These are phyloP conservation scores for Bombus affinis DNA, from an alignment of 1,140 invertebrate species.

Conservation along the genomic window DNA sequence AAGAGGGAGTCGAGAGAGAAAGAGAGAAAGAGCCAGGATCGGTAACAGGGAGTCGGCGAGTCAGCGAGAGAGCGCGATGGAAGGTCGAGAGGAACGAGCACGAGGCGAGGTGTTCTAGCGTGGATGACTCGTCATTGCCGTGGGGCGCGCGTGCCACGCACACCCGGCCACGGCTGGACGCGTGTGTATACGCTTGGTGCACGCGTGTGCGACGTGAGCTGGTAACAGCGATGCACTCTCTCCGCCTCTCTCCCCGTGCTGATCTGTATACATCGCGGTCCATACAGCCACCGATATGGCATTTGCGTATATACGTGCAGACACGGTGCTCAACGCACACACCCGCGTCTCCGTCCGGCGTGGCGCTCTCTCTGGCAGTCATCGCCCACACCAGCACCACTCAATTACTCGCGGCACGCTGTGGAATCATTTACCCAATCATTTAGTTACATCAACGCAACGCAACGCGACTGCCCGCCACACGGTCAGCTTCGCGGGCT, in stretches of 20 bases:
- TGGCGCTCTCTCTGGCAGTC: constrained; percentile 74
- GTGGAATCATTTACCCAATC: constrained; percentile 84
- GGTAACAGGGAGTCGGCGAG: constrained; percentile 39
- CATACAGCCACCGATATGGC: constrained; percentile 26
- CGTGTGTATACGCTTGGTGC: constrained; percentile 14
- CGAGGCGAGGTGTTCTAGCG: constrained; percentile 80
- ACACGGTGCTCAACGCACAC: background rate
- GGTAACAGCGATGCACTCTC: constrained; percentile 55
- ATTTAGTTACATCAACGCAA: constrained; percentile 83
- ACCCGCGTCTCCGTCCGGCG: background rate
- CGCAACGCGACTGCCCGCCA: constrained; percentile 71
- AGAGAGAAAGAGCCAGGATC: background rate
- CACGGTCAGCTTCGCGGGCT: constrained; percentile 68
- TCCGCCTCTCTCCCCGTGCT: constrained; percentile 31
- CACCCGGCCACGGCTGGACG: constrained; percentile 40
- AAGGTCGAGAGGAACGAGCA: constrained; percentile 54
- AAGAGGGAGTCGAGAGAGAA: constrained; percentile 27
- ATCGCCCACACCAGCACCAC: constrained; percentile 79
- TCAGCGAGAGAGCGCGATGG: constrained; percentile 57
- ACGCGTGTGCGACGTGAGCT: constrained; percentile 58
- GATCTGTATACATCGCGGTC: constrained; percentile 54
- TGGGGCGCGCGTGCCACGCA: constrained; percentile 80
- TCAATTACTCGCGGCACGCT: constrained; percentile 83
- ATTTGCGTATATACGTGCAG: background rate
- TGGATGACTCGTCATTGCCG: constrained; percentile 83